Percentiles rank a stretch among this genome's conserved stretches.
These are phyloP conservation scores for Salvelinus alpinus DNA, from an alignment of 2,113 vertebrate genomes.

Conservation along the genomic window DNA sequence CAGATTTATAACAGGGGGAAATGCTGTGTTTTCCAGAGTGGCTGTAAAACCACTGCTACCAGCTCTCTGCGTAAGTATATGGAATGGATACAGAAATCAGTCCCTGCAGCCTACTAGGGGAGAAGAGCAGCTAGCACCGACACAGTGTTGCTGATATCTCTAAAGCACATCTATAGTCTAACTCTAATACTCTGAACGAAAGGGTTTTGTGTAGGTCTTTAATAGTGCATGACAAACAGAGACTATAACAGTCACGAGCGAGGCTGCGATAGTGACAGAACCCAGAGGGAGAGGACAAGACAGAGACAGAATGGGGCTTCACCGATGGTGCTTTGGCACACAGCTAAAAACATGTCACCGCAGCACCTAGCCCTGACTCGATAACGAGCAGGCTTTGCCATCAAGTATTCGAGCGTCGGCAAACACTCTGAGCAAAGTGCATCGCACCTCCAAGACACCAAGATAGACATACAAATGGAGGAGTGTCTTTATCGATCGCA, in stretches of 20 bases:
- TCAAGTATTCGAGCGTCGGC: background rate
- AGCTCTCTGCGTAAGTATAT: too few relatives aligned
- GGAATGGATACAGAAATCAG: too few relatives aligned
- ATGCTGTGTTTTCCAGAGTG: background rate
- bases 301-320: too few relatives aligned
- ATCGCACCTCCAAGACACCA: slow-evolving; percentile 32
- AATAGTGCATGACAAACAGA: background rate
- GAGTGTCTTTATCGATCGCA: slow-evolving; percentile 31
- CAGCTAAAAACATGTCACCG: background rate
- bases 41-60: too few relatives aligned
- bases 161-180: slow-evolving; percentile 7
- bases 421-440: slow-evolving; percentile 20
- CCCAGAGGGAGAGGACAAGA: background rate
- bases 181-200: slow-evolving; percentile 24
- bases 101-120: background rate
- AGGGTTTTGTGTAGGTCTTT: too few relatives aligned
- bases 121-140: too few relatives aligned
- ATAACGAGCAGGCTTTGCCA: slow-evolving; percentile 9
- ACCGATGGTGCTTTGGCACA: background rate
- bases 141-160: too few relatives aligned
- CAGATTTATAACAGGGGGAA: too few relatives aligned
- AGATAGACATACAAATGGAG: slow-evolving; percentile 7
- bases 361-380: background rate
- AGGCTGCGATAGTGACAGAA: background rate
- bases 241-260: background rate